Evolutionary conservation across 1,140 invertebrate species (phyloP).

Genomic region (Dreissena polymorpha): DNA sequence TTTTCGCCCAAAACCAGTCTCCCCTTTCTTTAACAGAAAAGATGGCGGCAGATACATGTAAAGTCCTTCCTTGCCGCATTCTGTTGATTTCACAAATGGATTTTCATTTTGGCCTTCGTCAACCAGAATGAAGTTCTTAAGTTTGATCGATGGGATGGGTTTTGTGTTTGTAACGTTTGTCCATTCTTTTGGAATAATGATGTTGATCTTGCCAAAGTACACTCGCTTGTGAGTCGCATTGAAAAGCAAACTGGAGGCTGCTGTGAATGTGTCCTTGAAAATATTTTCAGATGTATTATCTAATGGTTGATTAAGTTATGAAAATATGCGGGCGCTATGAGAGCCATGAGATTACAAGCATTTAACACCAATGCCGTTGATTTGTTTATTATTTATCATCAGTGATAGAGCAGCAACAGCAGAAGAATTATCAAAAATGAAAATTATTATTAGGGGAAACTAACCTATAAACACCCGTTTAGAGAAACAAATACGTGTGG

Average conservation of each 20-base stretch:
- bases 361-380: no score
- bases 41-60: not conserved
- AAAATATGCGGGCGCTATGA: no score
- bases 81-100: constrained; percentile 4
- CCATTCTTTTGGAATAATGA: constrained; percentile 29
- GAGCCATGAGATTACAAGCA: no score
- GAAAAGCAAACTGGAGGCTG: constrained; percentile 15
- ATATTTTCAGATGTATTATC: no score
- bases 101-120: constrained; percentile 9
- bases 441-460: no score
- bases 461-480: no score
- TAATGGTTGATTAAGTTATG: no score
- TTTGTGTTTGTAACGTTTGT: not conserved
- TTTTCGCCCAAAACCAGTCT: not conserved
- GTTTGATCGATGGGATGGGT: not conserved
- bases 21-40: constrained; percentile 14
- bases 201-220: constrained; percentile 19
- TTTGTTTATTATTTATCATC: no score
- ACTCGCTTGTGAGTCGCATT: constrained; percentile 22
- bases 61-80: not conserved
- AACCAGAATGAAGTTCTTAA: not conserved
- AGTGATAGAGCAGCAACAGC: no score
- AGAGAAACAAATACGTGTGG: no score
- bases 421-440: no score
- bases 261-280: constrained; percentile 29